Evolutionary conservation across 2,797 vertebrate species (phyloP).

Genomic region (Pangasius larnaudii): DNA sequence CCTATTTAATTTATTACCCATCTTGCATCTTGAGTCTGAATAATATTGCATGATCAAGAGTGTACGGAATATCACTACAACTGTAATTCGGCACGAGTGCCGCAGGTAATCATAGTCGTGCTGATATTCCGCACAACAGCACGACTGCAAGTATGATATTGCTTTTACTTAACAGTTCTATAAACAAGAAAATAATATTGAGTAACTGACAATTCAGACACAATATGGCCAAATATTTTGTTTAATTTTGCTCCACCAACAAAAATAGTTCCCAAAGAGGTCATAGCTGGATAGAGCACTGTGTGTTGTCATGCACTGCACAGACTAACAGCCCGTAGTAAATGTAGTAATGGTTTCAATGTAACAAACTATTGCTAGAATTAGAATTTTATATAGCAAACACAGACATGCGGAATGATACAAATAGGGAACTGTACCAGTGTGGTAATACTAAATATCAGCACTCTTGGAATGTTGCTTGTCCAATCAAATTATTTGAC

Average conservation of each 20-base stretch:
- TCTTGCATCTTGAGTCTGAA: not conserved
- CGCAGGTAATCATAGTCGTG: not conserved
- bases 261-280: not conserved
- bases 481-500: not conserved
- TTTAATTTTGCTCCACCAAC: not conserved
- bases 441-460: not conserved
- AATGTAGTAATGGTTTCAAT: not conserved
- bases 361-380: not conserved
- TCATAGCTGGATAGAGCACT: not conserved
- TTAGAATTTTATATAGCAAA: not conserved
- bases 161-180: not conserved
- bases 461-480: not conserved
- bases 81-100: not conserved
- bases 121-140: not conserved
- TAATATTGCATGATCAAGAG: not conserved
- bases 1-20: constrained; percentile 12
- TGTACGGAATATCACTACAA: not conserved
- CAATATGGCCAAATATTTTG: not conserved
- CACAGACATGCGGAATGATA: not conserved
- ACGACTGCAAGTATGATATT: not conserved
- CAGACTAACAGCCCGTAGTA: not conserved
- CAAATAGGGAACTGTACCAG: not conserved
- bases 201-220: not conserved
- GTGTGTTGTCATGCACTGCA: not conserved
- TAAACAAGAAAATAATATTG: not conserved